These are phyloP conservation scores for Drosophila borborema DNA, from an alignment of 2,888 invertebrate genomes.

Conservation along the genomic window DNA sequence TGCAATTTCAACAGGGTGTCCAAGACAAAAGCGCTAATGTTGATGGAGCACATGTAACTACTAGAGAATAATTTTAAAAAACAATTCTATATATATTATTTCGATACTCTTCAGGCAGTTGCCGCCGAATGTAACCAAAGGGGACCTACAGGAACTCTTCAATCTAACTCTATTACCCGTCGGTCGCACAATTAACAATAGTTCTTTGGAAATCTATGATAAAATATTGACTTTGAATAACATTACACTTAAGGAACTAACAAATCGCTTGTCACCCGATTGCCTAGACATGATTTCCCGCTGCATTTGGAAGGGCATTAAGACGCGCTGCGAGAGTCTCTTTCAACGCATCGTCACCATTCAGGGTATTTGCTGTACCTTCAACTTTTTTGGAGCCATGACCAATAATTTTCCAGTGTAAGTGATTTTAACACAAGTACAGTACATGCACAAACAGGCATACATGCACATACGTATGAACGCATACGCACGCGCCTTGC, in stretches of 20 bases:
- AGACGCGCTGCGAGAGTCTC: slow-evolving; percentile 86
- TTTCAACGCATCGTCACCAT: slow-evolving; percentile 86
- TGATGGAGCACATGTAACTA: slow-evolving; percentile 85
- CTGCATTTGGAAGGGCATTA: slow-evolving; percentile 88
- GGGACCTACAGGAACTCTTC: slow-evolving; percentile 76
- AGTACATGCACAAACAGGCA: too few relatives aligned
- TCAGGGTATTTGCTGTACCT: slow-evolving; percentile 88
- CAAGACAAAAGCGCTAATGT: slow-evolving; percentile 78
- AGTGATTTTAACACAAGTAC: slow-evolving; percentile 17
- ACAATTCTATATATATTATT: background rate
- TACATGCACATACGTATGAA: too few relatives aligned
- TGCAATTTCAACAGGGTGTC: slow-evolving; percentile 87
- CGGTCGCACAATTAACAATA: slow-evolving; percentile 59
- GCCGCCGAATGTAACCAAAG: slow-evolving; percentile 78
- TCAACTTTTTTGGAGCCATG: slow-evolving; percentile 87
- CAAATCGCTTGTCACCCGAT: slow-evolving; percentile 85
- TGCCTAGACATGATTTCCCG: slow-evolving; percentile 87
- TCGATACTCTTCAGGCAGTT: slow-evolving; percentile 65
- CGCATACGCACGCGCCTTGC: too few relatives aligned
- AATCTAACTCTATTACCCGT: slow-evolving; percentile 75
- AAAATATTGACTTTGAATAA: slow-evolving; percentile 78
- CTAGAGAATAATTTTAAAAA: too few relatives aligned
- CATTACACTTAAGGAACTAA: slow-evolving; percentile 66
- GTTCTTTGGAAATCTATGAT: slow-evolving; percentile 64
- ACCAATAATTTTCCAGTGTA: slow-evolving; percentile 82